Percentiles rank a stretch among this genome's conserved stretches.
phyloP scores from a whole-genome alignment of 2,797 vertebrate species.

The Tokudaia muenninki region DNA sequence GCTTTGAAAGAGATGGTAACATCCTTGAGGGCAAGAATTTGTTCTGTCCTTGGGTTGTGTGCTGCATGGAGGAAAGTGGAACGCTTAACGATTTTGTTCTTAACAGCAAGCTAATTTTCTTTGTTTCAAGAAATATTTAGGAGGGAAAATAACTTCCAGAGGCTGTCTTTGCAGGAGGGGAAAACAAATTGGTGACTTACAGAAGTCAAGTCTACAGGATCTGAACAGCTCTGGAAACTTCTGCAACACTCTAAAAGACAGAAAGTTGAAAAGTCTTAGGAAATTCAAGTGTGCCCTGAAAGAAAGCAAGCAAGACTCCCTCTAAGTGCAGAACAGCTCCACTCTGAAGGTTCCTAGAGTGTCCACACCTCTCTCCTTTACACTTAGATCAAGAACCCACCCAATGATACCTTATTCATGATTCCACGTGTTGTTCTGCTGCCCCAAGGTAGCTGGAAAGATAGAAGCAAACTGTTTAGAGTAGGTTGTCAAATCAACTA shows the following conservation, averaged over 20 bases:
- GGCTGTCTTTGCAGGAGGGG: conserved; percentile 69
- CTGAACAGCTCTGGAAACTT: conserved; percentile 64
- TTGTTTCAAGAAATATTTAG: conserved; percentile 73
- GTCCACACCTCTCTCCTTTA: not conserved
- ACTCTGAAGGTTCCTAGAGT: not conserved
- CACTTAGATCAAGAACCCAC: not conserved
- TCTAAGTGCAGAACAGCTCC: not conserved
- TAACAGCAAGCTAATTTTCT: conserved; percentile 72
- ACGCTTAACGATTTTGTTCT: conserved; percentile 69
- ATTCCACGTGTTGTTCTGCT: not conserved
- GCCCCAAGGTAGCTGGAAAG: not conserved
- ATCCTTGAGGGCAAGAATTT: conserved; percentile 82
- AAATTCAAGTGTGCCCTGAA: not conserved
- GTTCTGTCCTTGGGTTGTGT: conserved; percentile 67
- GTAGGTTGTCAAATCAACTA: not conserved
- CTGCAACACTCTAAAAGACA: not conserved
- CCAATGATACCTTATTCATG: not conserved
- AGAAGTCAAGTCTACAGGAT: conserved; percentile 67
- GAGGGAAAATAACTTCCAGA: conserved; percentile 69
- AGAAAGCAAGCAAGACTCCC: not conserved
- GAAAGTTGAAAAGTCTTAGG: not conserved
- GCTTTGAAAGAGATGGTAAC: conserved; percentile 73
- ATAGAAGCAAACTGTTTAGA: not conserved
- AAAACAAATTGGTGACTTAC: conserved; percentile 71
- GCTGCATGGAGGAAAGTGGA: conserved; percentile 27